A percentile compares a stretch with the other conserved stretches of the same genome.
Evolutionary conservation across 2,113 vertebrate genomes (phyloP).

Genomic region (Leucosticte australis): DNA sequence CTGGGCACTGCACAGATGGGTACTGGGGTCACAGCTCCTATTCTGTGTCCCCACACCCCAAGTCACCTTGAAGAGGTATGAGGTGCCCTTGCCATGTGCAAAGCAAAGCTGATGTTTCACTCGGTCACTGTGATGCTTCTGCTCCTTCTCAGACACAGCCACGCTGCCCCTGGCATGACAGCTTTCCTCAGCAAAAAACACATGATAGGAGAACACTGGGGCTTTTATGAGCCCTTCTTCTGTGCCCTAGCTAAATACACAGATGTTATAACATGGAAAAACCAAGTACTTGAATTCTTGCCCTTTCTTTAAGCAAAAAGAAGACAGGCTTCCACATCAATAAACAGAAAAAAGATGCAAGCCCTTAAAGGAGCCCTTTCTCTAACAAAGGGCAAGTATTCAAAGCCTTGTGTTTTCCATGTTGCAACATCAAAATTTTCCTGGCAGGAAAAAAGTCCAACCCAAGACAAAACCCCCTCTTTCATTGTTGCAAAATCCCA

Average conservation of each 20-base stretch:
- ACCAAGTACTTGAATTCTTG: slow-evolving; percentile 30
- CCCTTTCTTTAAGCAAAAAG: slow-evolving; percentile 13
- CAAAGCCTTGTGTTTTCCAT: slow-evolving; percentile 44
- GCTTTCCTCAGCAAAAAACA: background rate
- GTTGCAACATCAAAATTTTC: slow-evolving; percentile 61
- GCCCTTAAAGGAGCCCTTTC: slow-evolving; percentile 17
- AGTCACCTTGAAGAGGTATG: background rate
- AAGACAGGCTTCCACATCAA: slow-evolving; percentile 9
- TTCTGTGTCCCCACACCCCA: background rate
- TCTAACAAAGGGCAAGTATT: slow-evolving; percentile 49
- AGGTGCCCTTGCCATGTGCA: background rate
- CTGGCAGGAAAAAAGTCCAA: slow-evolving; percentile 54
- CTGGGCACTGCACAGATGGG: background rate
- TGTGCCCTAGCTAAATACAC: slow-evolving; percentile 43
- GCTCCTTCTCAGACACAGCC: background rate
- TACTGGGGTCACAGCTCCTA: background rate
- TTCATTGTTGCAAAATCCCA: slow-evolving; percentile 33
- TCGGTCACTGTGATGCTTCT: background rate
- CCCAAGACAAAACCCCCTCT: background rate
- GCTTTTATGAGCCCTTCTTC: background rate
- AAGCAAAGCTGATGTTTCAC: background rate
- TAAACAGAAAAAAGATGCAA: background rate
- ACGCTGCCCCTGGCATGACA: background rate
- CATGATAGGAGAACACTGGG: background rate
- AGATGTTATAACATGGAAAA: slow-evolving; percentile 43